Conservation (phyloP, 2,113 vertebrate genomes). For the Pituophis catenifer region DNA sequence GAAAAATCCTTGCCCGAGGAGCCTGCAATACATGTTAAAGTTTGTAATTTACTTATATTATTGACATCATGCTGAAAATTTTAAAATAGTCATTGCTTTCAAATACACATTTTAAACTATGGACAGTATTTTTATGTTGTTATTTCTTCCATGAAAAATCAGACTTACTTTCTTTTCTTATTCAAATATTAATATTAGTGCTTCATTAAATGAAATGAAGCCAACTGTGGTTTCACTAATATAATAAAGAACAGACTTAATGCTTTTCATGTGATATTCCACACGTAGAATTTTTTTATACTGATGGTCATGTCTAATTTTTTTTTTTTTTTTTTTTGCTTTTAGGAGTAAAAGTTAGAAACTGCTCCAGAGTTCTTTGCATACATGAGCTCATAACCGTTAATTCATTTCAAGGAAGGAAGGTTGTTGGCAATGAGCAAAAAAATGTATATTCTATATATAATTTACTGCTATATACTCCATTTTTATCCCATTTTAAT, state of each 20-base stretch:
- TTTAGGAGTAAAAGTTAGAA: not conserved
- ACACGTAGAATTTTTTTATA: not conserved
- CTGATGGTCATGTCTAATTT: not conserved
- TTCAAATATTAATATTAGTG: constrained; percentile 84
- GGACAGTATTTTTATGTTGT: constrained; percentile 74
- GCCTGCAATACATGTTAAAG: not conserved
- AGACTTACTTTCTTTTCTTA: constrained; percentile 68
- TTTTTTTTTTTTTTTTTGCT: not conserved
- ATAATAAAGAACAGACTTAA: constrained; percentile 74
- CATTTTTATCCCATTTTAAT: not conserved
- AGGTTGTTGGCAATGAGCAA: constrained; percentile 61
- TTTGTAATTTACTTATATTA: not conserved
- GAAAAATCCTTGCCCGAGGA: not conserved
- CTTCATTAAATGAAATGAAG: constrained; percentile 66
- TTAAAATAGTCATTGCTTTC: not conserved
- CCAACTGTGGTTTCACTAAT: constrained; percentile 66
- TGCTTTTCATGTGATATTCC: not conserved
- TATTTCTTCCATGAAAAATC: constrained; percentile 70
- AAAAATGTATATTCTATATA: constrained; percentile 74
- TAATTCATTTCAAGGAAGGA: not conserved
- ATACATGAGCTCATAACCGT: not conserved
- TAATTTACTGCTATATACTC: not conserved
- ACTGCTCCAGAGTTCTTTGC: not conserved
- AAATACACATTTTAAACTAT: constrained; percentile 47
- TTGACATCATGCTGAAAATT: accelerated